Evolutionary conservation across 2,888 invertebrate genomes (phyloP).

Genomic region (Scaptomyza flava): DNA sequence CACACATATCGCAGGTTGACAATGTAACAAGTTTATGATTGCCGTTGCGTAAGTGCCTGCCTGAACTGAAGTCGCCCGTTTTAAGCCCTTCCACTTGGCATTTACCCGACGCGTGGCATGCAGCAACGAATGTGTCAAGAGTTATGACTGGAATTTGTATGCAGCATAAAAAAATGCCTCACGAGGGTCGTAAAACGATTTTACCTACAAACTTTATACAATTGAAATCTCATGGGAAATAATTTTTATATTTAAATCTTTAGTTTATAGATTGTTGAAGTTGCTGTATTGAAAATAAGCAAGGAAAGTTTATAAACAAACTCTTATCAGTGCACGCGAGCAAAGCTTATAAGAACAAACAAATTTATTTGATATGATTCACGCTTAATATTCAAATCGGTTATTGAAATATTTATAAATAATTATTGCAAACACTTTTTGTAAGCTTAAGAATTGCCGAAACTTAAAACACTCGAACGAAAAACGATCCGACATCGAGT

Average conservation of each 20-base stretch:
- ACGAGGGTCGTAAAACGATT: constrained; percentile 31
- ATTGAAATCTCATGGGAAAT: background rate
- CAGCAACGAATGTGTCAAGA: constrained; percentile 36
- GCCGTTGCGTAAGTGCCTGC: constrained; percentile 24
- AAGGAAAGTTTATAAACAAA: constrained; percentile 14
- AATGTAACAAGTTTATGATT: constrained; percentile 72
- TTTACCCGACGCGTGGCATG: constrained; percentile 20
- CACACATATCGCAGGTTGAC: constrained; percentile 49
- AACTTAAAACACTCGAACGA: background rate
- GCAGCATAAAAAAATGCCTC: constrained; percentile 9
- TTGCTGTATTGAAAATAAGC: background rate
- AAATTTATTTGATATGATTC: constrained; percentile 2
- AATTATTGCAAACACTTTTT: background rate
- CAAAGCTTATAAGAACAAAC: background rate
- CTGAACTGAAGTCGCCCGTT: constrained; percentile 16
- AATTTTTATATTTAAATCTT: background rate
- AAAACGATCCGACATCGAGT: background rate
- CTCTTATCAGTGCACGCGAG: constrained; percentile 16
- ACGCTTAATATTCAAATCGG: background rate
- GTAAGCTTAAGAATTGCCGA: background rate
- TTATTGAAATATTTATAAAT: background rate
- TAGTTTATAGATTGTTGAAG: background rate
- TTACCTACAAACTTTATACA: background rate
- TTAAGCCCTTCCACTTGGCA: constrained; percentile 2
- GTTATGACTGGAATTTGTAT: constrained; percentile 25